Percentiles rank a stretch among this genome's conserved stretches.
Evolutionary conservation across 2,113 vertebrate genomes (phyloP).

Genomic region (Podiceps cristatus): DNA sequence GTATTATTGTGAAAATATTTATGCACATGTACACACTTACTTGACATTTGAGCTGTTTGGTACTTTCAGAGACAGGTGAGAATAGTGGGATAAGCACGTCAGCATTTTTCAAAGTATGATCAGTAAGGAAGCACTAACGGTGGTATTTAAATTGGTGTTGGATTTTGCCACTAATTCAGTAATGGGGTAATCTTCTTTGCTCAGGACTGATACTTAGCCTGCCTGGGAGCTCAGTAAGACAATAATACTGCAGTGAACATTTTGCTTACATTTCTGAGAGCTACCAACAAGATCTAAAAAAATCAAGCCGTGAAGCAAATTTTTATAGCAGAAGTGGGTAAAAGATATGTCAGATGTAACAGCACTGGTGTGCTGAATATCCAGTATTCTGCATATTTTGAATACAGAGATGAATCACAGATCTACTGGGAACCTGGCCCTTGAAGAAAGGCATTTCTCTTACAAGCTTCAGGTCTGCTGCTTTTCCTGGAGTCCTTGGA

Average conservation of each 20-base stretch:
- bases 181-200: neutral
- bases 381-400: neutral
- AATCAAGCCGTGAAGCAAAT: neutral
- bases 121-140: neutral
- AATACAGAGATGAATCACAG: neutral
- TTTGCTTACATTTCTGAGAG: neutral
- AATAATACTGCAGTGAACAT: neutral
- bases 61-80: neutral
- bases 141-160: neutral
- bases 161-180: neutral
- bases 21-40: accelerated
- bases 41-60: neutral
- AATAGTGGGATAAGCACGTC: neutral
- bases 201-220: neutral
- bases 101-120: neutral
- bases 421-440: neutral
- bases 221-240: neutral
- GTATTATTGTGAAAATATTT: neutral
- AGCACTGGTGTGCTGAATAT: accelerated
- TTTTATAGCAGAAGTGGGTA: neutral
- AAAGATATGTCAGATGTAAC: neutral
- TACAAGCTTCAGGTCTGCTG: neutral
- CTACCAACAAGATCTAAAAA: neutral
- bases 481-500: neutral
- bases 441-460: neutral